phyloP scores from a whole-genome alignment of 1,140 invertebrate genomes.

The Thrips palmi region DNA sequence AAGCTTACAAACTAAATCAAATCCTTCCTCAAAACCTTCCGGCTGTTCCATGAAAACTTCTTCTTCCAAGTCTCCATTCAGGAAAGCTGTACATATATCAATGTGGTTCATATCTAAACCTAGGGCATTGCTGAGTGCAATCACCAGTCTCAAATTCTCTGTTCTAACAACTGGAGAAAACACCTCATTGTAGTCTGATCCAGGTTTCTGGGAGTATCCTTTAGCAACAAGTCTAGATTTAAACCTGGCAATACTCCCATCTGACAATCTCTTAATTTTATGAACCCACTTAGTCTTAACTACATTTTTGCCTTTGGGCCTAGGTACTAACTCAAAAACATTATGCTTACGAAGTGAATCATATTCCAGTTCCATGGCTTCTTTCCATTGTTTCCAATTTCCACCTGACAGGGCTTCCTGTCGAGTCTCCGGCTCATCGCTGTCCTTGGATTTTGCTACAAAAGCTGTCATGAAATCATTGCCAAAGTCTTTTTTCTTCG shows the following conservation, averaged over 20 bases:
- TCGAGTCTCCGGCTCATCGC: too few relatives aligned
- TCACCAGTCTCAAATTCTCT: constrained; percentile 20
- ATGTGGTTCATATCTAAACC: constrained; percentile 18
- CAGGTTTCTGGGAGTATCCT: constrained; percentile 22
- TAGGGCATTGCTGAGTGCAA: constrained; percentile 19
- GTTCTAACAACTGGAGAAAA: constrained; percentile 21
- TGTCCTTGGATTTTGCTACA: too few relatives aligned
- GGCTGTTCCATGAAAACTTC: constrained; percentile 24
- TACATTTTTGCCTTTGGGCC: constrained; percentile 18
- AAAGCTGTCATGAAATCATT: too few relatives aligned
- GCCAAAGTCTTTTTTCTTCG: too few relatives aligned
- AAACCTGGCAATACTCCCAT: constrained; percentile 18
- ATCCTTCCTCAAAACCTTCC: constrained; percentile 13
- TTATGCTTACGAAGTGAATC: constrained; percentile 20
- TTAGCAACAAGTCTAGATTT: constrained; percentile 26
- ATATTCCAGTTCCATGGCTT: constrained; percentile 22
- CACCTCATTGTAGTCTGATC: constrained; percentile 21
- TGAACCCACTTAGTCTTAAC: constrained; percentile 22
- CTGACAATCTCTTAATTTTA: constrained; percentile 18
- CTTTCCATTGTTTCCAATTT: constrained; percentile 20
- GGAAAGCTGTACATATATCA: constrained; percentile 19
- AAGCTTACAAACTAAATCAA: constrained; percentile 12
- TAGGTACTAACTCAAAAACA: constrained; percentile 21
- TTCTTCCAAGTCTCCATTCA: constrained; percentile 23
- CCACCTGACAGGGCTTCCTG: too few relatives aligned